These are phyloP conservation scores for Pseudonaja textilis DNA, from an alignment of 2,113 vertebrate genomes.

Conservation along the genomic window DNA sequence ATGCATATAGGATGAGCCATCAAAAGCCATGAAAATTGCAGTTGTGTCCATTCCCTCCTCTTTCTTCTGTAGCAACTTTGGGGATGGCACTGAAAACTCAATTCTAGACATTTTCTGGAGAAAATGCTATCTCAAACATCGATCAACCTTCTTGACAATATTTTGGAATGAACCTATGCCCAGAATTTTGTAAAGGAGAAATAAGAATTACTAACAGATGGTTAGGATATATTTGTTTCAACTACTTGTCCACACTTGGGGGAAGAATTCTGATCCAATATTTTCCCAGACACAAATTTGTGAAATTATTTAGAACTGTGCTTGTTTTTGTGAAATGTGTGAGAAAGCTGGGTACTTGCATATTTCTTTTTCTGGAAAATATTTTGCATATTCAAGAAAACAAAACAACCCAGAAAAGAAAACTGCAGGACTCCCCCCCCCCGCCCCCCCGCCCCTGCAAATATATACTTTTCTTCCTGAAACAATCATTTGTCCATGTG, in stretches of 20 bases:
- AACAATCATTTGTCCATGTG: neutral
- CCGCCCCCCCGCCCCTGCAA: too few relatives aligned
- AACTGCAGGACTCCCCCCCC: neutral
- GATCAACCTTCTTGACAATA: neutral
- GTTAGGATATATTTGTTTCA: neutral
- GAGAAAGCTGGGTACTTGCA: neutral
- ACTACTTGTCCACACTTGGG: neutral
- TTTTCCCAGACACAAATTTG: neutral
- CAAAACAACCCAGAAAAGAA: neutral
- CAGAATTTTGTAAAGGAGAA: neutral
- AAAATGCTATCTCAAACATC: neutral
- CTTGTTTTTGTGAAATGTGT: neutral
- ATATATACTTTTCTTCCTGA: neutral
- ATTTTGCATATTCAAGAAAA: neutral
- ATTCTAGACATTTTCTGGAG: neutral
- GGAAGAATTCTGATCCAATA: neutral
- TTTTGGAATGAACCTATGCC: neutral
- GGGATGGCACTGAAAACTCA: neutral
- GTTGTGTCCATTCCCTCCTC: neutral
- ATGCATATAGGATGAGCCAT: neutral
- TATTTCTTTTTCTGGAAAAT: neutral
- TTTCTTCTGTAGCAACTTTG: neutral
- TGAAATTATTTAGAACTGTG: neutral
- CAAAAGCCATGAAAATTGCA: neutral
- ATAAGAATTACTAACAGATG: neutral